These are phyloP conservation scores for Lithophane semibrunnea DNA, from an alignment of 2,888 invertebrate genomes.

Conservation along the genomic window DNA sequence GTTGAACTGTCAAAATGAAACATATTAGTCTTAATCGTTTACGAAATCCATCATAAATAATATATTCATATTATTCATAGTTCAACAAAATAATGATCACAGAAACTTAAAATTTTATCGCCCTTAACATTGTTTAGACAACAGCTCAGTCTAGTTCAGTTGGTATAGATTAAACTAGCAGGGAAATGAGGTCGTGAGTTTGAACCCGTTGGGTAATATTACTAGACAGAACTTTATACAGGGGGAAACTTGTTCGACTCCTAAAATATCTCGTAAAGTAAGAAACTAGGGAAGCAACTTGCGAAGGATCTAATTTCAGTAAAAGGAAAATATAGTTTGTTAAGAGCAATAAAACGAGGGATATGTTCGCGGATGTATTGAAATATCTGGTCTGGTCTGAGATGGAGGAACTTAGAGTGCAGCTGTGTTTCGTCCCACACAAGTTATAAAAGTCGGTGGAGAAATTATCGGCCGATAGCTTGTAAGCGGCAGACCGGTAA, in stretches of 20 bases:
- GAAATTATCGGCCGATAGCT: constrained; percentile 26
- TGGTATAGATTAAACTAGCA: constrained; percentile 59
- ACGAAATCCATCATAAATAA: too few species aligned
- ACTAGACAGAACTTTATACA: constrained; percentile 66
- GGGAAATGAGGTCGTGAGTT: constrained; percentile 64
- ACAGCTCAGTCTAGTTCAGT: constrained; percentile 40
- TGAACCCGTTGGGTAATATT: constrained; percentile 70
- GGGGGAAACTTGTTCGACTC: constrained; percentile 65
- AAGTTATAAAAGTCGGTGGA: constrained; percentile 44
- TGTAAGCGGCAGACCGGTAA: constrained; percentile 1
- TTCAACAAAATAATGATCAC: not conserved
- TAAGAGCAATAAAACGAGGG: constrained; percentile 52
- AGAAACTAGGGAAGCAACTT: constrained; percentile 59
- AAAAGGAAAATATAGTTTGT: constrained; percentile 68
- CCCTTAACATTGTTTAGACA: constrained; percentile 44
- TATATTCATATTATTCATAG: not conserved
- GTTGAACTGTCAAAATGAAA: too few species aligned
- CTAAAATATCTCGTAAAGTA: constrained; percentile 69
- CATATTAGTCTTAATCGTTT: not conserved
- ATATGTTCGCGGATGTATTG: constrained; percentile 53
- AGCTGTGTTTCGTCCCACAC: constrained; percentile 50
- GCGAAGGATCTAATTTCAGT: constrained; percentile 60
- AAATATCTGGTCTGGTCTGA: constrained; percentile 48
- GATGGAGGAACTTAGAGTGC: constrained; percentile 30
- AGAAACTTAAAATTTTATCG: constrained; percentile 22